These are phyloP conservation scores for Amazona ochrocephala DNA, from an alignment of 2,797 vertebrate species.

Conservation along the genomic window DNA sequence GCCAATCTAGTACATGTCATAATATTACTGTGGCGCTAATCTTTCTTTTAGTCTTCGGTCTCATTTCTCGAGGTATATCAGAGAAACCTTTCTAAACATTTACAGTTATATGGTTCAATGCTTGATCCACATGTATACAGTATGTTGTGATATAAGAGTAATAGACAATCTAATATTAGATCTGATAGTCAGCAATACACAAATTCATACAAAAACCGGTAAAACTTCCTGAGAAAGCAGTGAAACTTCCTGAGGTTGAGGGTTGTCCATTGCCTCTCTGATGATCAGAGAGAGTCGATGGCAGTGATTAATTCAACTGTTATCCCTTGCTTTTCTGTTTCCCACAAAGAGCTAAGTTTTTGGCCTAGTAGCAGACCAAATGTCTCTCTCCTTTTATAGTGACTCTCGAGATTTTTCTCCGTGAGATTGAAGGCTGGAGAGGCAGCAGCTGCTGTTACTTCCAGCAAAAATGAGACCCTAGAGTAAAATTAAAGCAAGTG, in stretches of 20 bases:
- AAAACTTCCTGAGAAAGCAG: background rate
- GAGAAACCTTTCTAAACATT: background rate
- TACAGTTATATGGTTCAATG: background rate
- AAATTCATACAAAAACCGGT: background rate
- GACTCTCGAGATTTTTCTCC: background rate
- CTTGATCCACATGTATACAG: background rate
- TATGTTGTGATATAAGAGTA: background rate
- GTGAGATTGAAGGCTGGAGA: background rate
- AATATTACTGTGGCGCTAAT: background rate
- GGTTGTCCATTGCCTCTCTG: background rate
- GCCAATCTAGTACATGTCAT: background rate
- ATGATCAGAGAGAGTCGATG: background rate
- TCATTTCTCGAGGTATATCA: background rate
- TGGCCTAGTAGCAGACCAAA: background rate
- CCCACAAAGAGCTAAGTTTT: background rate
- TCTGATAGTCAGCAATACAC: background rate
- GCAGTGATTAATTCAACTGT: background rate
- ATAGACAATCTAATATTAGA: background rate
- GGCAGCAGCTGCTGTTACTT: slow-evolving; percentile 13
- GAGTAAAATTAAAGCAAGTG: slow-evolving; percentile 16
- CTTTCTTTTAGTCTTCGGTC: background rate
- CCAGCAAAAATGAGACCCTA: background rate
- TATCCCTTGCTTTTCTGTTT: background rate
- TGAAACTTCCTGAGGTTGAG: background rate
- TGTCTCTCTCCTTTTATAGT: background rate